Conservation (phyloP, 30 jellyfish, hydroid and myxozoan species). For the Chironex yamaguchii region DNA sequence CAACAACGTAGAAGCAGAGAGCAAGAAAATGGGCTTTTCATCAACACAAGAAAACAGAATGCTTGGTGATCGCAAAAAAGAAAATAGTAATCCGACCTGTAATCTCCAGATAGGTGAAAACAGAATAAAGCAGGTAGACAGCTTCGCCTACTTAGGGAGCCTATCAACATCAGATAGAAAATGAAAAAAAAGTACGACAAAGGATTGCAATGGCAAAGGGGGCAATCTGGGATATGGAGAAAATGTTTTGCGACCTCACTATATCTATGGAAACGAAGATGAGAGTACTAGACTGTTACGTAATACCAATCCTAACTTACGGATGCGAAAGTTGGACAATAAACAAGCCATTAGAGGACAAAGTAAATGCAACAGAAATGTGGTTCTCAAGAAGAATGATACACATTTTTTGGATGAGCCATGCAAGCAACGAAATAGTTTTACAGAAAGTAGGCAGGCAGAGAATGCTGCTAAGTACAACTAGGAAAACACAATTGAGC, state of each 20-base stretch:
- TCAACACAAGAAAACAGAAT: background rate
- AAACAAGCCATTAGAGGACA: background rate
- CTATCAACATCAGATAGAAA: background rate
- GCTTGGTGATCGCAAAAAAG: background rate
- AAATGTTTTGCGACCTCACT: background rate
- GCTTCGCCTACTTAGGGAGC: conserved; percentile 7
- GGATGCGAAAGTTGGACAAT: conserved; percentile 41
- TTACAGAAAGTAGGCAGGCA: background rate
- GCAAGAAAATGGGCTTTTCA: background rate
- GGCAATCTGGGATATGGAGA: background rate
- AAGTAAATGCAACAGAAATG: conserved; percentile 5
- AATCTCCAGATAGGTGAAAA: conserved; percentile 5
- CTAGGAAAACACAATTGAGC: too few relatives aligned
- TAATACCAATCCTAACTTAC: background rate
- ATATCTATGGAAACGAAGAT: conserved; percentile 6
- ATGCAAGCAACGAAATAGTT: conserved; percentile 13
- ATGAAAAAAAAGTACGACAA: background rate
- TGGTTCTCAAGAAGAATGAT: conserved; percentile 22
- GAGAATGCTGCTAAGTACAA: too few relatives aligned
- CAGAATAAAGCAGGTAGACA: conserved; percentile 13
- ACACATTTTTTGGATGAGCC: conserved; percentile 3
- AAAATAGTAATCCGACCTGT: background rate
- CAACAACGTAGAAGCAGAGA: conserved; percentile 9
- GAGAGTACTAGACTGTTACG: conserved; percentile 3
- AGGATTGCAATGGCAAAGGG: conserved; percentile 19